Base-by-base conservation (phyloP, 2,797 vertebrate genomes). In the Cetoscarus ocellatus region DNA sequence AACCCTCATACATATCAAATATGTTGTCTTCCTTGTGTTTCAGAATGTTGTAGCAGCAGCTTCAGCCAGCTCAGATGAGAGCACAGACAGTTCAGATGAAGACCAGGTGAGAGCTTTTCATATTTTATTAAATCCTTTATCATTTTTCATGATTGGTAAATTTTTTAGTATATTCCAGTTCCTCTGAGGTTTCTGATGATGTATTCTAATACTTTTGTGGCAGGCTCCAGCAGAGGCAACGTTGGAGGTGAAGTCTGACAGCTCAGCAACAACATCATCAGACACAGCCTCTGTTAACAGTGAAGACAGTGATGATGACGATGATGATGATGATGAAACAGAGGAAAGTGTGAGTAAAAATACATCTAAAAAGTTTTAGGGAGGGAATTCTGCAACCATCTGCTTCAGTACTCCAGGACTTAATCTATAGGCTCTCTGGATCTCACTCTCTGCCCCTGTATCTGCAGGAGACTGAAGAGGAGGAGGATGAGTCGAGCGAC, bases 21-120 rank as follows among this genome's bases (percentile, higher is more conserved):
- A 8, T 8, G 8, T 9, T 14, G 6, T 51, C 12, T 75, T 38
- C 70, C 11, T 73, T 39, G 47, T 55, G 27, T 73, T 78, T 19
- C 79, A 95, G 93, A 67, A 58, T 1, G 13, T 76, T 11, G 67
- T 68, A 35, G 79, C 79, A 18, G 47, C 80, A 13, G 69, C 80
- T 3, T 42, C 70, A 10, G 5, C 71, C 11, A 53, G 34, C 39
- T 94, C 93, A 10, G 91, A 94, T 3, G 93, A 94, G 69, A 94
- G 88, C 70, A 11, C 77, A 11, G 89, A 91, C 10, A 76, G 69
- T 50, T 91, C 91, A 52, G 91, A 92, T 11, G 90, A 93, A 54
- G 77, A 73, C 5, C 61, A 90, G 92, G 94, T 94, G 75, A 89
- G 85, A 61, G 4, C 49, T 27, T 8, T 67, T 0, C 48, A 1